Percentiles rank a stretch among this genome's conserved stretches.
phyloP scores from a whole-genome alignment of 2,797 vertebrate genomes.

The Rhinogobio ventralis region DNA sequence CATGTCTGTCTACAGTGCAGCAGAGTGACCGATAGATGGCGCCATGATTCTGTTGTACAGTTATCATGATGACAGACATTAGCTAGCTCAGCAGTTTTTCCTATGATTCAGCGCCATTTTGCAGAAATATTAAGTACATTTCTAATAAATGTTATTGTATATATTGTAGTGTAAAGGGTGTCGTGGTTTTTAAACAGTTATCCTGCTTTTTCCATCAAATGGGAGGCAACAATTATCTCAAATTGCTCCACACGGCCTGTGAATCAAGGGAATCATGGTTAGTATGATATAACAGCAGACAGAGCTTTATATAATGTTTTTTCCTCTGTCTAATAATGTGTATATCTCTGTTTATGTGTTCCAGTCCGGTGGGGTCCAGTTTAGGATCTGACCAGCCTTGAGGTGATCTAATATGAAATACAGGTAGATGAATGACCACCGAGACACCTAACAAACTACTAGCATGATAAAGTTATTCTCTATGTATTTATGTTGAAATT shows the following conservation, averaged over 20 bases:
- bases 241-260: neutral
- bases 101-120: neutral
- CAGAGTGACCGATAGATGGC: slow-evolving; percentile 19
- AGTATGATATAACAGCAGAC: neutral
- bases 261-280: neutral
- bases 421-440: neutral
- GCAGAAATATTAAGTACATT: neutral
- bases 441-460: neutral
- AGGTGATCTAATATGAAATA: neutral
- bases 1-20: neutral
- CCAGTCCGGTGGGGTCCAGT: neutral
- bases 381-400: neutral
- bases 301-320: neutral
- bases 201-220: neutral
- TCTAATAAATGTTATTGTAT: neutral
- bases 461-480: neutral
- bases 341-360: neutral
- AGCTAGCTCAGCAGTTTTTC: neutral
- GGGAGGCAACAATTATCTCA: neutral
- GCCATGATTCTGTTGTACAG: neutral
- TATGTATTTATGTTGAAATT: neutral
- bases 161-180: neutral
- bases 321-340: neutral
- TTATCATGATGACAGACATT: neutral
- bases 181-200: neutral